Conservation (phyloP, 2,888 invertebrate genomes). For the Patella caerulea region DNA sequence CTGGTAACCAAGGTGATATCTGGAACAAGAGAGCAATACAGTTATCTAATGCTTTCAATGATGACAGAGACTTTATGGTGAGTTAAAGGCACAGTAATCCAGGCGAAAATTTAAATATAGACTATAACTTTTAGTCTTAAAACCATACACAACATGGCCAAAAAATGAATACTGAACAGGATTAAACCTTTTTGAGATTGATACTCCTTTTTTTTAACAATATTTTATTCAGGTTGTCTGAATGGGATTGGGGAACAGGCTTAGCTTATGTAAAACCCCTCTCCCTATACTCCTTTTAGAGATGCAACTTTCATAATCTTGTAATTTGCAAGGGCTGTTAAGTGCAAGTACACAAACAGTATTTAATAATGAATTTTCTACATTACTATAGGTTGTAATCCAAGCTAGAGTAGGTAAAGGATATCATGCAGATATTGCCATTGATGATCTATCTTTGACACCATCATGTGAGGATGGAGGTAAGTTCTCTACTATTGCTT, state of each 20-base stretch:
- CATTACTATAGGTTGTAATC: conserved; percentile 48
- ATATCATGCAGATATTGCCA: conserved; percentile 57
- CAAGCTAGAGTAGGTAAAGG: conserved; percentile 56
- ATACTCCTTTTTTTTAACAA: background rate
- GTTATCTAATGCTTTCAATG: conserved; percentile 23
- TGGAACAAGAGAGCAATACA: conserved; percentile 43
- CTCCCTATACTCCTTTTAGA: too few species aligned
- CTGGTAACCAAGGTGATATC: conserved; percentile 48
- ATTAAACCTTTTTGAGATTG: background rate
- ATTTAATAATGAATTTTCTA: background rate
- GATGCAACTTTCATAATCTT: too few species aligned
- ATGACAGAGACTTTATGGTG: conserved; percentile 43
- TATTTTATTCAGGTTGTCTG: too few species aligned
- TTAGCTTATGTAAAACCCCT: too few species aligned
- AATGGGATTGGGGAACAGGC: too few species aligned
- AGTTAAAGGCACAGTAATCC: background rate
- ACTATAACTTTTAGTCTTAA: too few species aligned
- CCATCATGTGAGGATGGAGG: conserved; percentile 56
- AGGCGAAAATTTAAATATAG: too few species aligned
- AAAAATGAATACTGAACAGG: too few species aligned
- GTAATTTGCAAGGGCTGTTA: background rate
- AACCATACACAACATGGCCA: too few species aligned
- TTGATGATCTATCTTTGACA: conserved; percentile 62
- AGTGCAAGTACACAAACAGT: background rate
- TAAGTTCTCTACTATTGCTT: background rate